phyloP scores from a whole-genome alignment of 1,140 invertebrate species.

The Sminthurinus signatus region DNA sequence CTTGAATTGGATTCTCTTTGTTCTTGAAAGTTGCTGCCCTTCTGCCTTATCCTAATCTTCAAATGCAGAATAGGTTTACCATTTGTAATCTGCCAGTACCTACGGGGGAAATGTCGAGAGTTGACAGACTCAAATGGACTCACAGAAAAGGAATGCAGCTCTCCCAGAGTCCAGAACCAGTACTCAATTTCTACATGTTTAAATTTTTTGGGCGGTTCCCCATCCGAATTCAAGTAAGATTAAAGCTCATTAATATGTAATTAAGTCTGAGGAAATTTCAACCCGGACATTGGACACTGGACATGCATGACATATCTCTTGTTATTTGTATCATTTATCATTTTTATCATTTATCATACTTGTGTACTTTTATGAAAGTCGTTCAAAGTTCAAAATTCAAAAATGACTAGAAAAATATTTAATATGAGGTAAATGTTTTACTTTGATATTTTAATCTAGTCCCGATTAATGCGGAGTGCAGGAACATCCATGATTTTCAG shows the following conservation, averaged over 20 bases:
- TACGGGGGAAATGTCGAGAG: constrained; percentile 2
- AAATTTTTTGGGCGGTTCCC: constrained; percentile 37
- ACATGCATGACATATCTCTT: no score
- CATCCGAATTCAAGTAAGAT: constrained; percentile 8
- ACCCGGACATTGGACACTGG: no score
- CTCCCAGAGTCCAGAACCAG: constrained; percentile 10
- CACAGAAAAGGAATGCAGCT: constrained; percentile 8
- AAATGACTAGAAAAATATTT: no score
- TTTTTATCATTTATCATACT: no score
- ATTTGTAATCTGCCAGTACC: constrained; percentile 25
- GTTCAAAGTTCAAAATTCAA: no score
- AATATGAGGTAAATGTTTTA: no score
- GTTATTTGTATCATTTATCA: no score
- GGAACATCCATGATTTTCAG: constrained; percentile 22
- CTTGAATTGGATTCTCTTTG: not conserved
- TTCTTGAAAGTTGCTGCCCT: constrained; percentile 34
- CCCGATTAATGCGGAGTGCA: constrained; percentile 8
- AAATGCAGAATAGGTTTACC: constrained; percentile 32
- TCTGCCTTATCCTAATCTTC: constrained; percentile 31
- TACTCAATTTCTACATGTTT: constrained; percentile 27
- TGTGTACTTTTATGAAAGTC: no score
- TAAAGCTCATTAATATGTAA: no score
- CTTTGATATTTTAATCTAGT: no score
- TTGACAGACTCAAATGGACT: constrained; percentile 9
- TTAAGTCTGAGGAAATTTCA: no score